These are phyloP conservation scores for Papilio protenor DNA, from an alignment of 2,888 invertebrate genomes.

Conservation along the genomic window DNA sequence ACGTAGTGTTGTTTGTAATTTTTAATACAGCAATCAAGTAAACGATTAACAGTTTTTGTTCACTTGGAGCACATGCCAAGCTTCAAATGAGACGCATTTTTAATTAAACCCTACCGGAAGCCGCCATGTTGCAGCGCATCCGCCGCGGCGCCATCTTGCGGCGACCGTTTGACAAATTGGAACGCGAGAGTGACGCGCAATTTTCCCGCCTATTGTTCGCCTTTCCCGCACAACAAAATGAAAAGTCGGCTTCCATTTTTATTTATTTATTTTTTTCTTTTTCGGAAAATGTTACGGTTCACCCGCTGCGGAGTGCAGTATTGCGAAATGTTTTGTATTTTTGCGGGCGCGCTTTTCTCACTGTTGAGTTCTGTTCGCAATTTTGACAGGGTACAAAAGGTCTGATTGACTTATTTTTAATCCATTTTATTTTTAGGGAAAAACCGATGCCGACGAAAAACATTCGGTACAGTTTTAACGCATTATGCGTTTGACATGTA, in stretches of 20 bases:
- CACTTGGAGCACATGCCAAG: constrained; percentile 59
- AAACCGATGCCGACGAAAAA: constrained; percentile 13
- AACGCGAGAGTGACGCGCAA: constrained; percentile 84
- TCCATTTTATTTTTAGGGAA: constrained; percentile 43
- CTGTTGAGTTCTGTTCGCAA: constrained; percentile 71
- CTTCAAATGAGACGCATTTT: constrained; percentile 80
- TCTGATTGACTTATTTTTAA: constrained; percentile 51
- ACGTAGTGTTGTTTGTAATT: not conserved
- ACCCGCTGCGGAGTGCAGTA: constrained; percentile 60
- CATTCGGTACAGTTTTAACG: constrained; percentile 33
- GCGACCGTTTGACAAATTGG: constrained; percentile 83
- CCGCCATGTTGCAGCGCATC: constrained; percentile 73
- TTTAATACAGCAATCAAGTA: constrained; percentile 35
- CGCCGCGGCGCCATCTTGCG: constrained; percentile 79
- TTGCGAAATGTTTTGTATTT: constrained; percentile 64
- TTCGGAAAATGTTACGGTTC: constrained; percentile 67
- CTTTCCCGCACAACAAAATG: constrained; percentile 81
- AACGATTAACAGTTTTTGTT: constrained; percentile 60
- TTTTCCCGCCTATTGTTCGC: constrained; percentile 83
- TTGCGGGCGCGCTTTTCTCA: constrained; percentile 66
- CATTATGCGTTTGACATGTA: constrained; percentile 42
- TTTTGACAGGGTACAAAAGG: constrained; percentile 54
- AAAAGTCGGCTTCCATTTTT: constrained; percentile 78
- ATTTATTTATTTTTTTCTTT: constrained; percentile 67
- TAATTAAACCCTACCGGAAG: constrained; percentile 80